Conservation (phyloP, 2,888 invertebrate genomes). For the Scaptomyza polygonia region DNA sequence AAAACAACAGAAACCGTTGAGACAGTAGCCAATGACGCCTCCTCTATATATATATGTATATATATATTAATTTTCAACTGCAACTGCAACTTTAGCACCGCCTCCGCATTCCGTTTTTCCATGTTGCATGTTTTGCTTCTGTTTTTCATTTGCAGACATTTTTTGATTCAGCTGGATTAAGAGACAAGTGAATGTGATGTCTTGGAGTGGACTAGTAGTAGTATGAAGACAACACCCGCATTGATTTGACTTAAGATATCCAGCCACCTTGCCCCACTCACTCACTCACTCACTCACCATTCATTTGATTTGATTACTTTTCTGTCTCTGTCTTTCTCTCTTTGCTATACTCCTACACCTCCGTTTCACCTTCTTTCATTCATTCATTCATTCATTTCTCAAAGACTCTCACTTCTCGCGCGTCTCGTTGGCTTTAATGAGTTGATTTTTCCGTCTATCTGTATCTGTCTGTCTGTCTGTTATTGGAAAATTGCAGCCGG, state of each 20-base stretch:
- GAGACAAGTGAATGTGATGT: slow-evolving; percentile 70
- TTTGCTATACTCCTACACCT: slow-evolving; percentile 8
- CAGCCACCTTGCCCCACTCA: not conserved
- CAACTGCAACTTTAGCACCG: slow-evolving; percentile 37
- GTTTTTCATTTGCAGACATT: slow-evolving; percentile 40
- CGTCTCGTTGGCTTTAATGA: slow-evolving; percentile 59
- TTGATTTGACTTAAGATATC: slow-evolving; percentile 61
- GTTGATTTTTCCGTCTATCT: slow-evolving; percentile 60
- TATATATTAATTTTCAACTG: not conserved
- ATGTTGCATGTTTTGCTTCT: slow-evolving; percentile 59
- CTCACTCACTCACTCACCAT: not conserved
- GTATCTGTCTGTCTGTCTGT: slow-evolving; percentile 16
- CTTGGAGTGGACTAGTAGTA: too few relatives aligned
- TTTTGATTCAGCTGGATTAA: not conserved
- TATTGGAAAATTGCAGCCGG: slow-evolving; percentile 67
- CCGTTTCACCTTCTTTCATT: not conserved
- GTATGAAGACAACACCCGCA: slow-evolving; percentile 70
- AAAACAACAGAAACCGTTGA: slow-evolving; percentile 24
- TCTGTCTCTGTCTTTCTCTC: slow-evolving; percentile 2
- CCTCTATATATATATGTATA: not conserved
- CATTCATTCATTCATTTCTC: slow-evolving; percentile 27
- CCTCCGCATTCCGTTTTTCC: slow-evolving; percentile 46
- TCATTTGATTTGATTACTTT: slow-evolving; percentile 1
- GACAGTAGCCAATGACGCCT: slow-evolving; percentile 25
- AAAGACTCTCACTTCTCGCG: slow-evolving; percentile 34